Conservation (phyloP, 23 tunicate species). For the Aplidium turbinatum region DNA sequence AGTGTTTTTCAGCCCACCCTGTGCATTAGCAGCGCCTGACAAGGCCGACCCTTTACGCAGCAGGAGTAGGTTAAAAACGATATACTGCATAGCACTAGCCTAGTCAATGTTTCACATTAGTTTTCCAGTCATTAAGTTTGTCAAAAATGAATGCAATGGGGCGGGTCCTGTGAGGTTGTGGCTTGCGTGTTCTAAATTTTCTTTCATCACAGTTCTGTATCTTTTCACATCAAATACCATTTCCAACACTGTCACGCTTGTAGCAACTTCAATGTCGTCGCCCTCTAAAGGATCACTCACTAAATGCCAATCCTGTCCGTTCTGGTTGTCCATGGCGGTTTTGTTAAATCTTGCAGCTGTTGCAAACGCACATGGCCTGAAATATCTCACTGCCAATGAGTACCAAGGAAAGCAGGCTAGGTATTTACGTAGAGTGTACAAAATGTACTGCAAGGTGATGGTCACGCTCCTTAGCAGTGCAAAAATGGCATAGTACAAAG, state of each 20-base stretch:
- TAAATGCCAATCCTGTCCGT: too few relatives aligned
- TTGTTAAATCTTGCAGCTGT: constrained; percentile 21
- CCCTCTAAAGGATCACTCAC: too few relatives aligned
- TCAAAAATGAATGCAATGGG: background rate
- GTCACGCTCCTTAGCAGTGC: constrained; percentile 51
- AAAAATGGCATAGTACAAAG: constrained; percentile 83
- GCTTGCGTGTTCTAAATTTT: background rate
- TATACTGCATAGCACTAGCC: background rate
- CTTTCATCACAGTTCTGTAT: constrained; percentile 7
- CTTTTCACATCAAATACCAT: constrained; percentile 14
- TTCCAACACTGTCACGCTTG: constrained; percentile 6
- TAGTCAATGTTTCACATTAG: background rate
- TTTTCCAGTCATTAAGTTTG: constrained; percentile 14
- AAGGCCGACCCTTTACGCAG: too few relatives aligned
- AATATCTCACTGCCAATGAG: background rate
- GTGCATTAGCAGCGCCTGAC: too few relatives aligned
- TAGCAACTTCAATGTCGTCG: too few relatives aligned
- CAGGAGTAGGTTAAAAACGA: background rate
- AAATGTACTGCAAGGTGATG: constrained; percentile 35
- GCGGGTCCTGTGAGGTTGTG: background rate
- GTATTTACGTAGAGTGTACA: background rate
- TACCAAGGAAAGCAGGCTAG: constrained; percentile 54
- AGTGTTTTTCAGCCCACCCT: too few relatives aligned
- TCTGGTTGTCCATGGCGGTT: background rate
- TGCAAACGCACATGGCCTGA: constrained; percentile 26